These are phyloP conservation scores for Antedon mediterranea DNA, from an alignment of 53 echinoderm and acorn worm genomes.

Conservation along the genomic window DNA sequence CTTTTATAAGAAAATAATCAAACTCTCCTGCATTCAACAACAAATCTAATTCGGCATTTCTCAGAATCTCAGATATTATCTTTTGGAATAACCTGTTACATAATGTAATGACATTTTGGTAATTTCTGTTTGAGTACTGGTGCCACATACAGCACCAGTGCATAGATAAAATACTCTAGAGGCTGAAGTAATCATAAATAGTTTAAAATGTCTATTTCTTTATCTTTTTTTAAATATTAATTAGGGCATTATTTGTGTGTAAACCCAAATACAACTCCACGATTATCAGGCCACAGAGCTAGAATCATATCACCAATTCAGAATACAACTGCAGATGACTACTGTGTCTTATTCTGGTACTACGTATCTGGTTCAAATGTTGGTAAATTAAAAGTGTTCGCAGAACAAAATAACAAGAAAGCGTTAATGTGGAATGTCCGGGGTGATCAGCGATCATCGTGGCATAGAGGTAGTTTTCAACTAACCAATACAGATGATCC, in stretches of 20 bases:
- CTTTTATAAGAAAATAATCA: no score
- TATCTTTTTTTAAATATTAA: no score
- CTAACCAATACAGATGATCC: not conserved
- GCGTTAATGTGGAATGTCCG: not conserved
- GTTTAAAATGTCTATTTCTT: no score
- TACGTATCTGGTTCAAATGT: not conserved
- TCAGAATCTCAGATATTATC: no score
- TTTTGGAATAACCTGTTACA: no score
- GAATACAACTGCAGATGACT: not conserved
- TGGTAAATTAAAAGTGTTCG: not conserved
- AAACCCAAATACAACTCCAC: not conserved
- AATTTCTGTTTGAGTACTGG: no score
- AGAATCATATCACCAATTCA: not conserved
- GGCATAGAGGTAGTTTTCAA: not conserved
- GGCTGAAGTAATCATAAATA: no score
- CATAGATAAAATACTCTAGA: no score
- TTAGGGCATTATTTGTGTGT: not conserved
- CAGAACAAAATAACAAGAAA: not conserved
- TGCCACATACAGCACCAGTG: no score
- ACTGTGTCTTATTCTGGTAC: not conserved
- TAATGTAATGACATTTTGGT: no score
- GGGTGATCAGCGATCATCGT: not conserved
- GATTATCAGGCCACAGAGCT: not conserved
- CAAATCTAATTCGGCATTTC: no score
- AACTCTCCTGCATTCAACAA: no score